phyloP scores from a whole-genome alignment of 2,113 vertebrate genomes.

The Tyrannus savana region DNA sequence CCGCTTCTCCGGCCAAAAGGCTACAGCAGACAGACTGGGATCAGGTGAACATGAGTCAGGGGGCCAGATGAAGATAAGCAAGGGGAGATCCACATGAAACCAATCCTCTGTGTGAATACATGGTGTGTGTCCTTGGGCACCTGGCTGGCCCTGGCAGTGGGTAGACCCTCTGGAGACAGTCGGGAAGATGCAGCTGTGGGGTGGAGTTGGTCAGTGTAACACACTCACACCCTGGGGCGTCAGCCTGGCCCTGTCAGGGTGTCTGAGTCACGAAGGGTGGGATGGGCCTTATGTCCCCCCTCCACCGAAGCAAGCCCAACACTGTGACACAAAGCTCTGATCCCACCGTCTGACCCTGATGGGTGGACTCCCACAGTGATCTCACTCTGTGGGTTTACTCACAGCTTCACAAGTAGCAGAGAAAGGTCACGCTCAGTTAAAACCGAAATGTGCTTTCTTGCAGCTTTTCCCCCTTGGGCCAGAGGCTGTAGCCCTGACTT shows the following conservation, averaged over 20 bases:
- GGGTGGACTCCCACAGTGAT: background rate
- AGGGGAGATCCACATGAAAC: background rate
- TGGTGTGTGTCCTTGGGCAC: rapidly evolving
- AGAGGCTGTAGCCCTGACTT: background rate
- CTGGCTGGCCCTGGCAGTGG: rapidly evolving
- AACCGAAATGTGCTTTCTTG: background rate
- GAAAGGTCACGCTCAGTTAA: background rate
- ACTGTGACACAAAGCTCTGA: background rate
- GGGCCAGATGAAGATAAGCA: background rate
- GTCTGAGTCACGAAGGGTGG: background rate
- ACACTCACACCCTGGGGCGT: rapidly evolving
- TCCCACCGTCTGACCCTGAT: background rate
- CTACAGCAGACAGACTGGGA: background rate
- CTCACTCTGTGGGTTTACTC: background rate
- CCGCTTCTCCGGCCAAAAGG: background rate
- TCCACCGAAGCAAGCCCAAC: background rate
- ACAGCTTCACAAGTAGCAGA: background rate
- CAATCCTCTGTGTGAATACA: background rate
- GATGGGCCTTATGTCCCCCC: background rate
- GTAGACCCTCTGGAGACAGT: background rate
- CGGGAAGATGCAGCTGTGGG: background rate
- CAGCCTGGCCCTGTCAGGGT: background rate
- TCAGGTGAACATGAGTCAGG: background rate
- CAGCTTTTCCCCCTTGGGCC: background rate
- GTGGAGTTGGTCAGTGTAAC: background rate